A percentile compares a stretch with the other conserved stretches of the same genome.
phyloP scores from a whole-genome alignment of 2,888 invertebrate species.

The Atrina japonica region DNA sequence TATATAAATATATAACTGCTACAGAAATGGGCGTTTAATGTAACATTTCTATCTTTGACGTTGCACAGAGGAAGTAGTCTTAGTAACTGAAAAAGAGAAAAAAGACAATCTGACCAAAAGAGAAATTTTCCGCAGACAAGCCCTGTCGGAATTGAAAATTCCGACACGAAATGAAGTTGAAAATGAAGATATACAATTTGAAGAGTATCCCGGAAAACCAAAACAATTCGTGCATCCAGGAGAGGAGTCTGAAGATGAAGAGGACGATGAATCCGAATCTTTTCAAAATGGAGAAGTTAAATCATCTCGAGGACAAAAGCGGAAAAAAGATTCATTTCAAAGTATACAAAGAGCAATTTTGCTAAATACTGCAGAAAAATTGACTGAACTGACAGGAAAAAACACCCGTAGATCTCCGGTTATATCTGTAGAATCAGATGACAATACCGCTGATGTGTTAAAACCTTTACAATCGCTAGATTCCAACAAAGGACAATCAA shows the following conservation, averaged over 20 bases:
- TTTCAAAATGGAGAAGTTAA: neutral
- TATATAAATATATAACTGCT: too few species aligned
- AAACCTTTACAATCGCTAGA: too few species aligned
- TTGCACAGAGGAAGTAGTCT: constrained; percentile 33
- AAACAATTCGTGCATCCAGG: constrained; percentile 49
- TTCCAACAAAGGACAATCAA: too few species aligned
- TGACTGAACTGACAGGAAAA: too few species aligned
- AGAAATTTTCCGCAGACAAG: constrained; percentile 54
- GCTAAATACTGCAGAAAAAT: neutral
- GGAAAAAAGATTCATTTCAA: constrained; percentile 21
- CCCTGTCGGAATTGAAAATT: constrained; percentile 61
- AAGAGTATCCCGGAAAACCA: constrained; percentile 53
- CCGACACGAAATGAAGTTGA: constrained; percentile 49
- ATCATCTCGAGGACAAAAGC: constrained; percentile 2
- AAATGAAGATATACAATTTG: constrained; percentile 43
- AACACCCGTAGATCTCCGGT: too few species aligned
- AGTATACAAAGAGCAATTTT: constrained; percentile 20
- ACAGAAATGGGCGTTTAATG: too few species aligned
- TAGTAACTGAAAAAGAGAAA: constrained; percentile 54
- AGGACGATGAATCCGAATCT: neutral
- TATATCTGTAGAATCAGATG: too few species aligned
- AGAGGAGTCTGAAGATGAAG: neutral
- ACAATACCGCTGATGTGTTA: too few species aligned
- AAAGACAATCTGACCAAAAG: constrained; percentile 53
- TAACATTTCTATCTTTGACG: too few species aligned